Percentiles rank a stretch among this genome's conserved stretches.
These are phyloP conservation scores for Aegypius monachus DNA, from an alignment of 2,113 vertebrate genomes.

Conservation along the genomic window DNA sequence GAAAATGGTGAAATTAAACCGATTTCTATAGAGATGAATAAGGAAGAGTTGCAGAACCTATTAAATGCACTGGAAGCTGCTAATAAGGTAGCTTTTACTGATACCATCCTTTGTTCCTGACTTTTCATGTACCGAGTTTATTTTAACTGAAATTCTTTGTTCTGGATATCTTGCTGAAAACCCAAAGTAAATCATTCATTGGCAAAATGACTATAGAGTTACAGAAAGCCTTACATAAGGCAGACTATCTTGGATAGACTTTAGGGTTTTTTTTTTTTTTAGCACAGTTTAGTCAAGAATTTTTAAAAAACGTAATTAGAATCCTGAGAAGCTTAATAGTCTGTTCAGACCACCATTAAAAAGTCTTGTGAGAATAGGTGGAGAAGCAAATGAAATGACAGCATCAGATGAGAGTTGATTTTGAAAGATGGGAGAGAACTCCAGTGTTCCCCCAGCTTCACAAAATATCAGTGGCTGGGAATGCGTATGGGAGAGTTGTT, in stretches of 20 bases:
- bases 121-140: background rate
- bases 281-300: background rate
- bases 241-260: background rate
- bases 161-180: background rate
- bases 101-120: background rate
- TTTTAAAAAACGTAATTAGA: background rate
- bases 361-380: background rate
- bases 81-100: conserved; percentile 83
- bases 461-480: background rate
- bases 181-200: background rate
- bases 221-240: background rate
- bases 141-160: background rate
- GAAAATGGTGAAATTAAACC: conserved; percentile 79
- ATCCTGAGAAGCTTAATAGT: background rate
- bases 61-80: conserved; percentile 89
- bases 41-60: conserved; percentile 87
- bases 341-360: background rate
- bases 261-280: background rate
- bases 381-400: background rate
- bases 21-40: conserved; percentile 88
- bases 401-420: background rate
- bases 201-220: background rate
- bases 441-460: background rate
- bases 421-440: background rate
- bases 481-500: background rate